A percentile compares a stretch with the other conserved stretches of the same genome.
phyloP scores from a whole-genome alignment of 2,113 vertebrate genomes.

The Tyto alba region DNA sequence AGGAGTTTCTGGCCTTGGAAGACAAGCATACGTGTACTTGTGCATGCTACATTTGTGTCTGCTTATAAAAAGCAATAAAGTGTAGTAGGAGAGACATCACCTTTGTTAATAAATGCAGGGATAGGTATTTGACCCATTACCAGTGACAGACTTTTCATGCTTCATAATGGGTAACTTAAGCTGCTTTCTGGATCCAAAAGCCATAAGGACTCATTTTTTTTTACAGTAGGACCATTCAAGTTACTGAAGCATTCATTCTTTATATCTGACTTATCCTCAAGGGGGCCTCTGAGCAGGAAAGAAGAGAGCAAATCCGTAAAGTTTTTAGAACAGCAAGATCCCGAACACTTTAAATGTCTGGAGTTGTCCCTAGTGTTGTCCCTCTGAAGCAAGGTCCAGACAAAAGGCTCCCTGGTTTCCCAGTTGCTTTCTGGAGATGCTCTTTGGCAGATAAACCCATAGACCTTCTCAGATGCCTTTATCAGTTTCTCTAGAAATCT shows the following conservation, averaged over 20 bases:
- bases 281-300: neutral
- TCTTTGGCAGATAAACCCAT: neutral
- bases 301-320: neutral
- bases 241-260: neutral
- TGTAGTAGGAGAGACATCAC: neutral
- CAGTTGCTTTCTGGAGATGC: neutral
- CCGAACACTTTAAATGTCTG: neutral
- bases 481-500: neutral
- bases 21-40: rapidly evolving
- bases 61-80: neutral
- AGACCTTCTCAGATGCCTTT: neutral
- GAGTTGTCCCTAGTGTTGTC: neutral
- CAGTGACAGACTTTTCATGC: neutral
- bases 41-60: neutral
- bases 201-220: neutral
- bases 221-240: neutral
- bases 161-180: neutral
- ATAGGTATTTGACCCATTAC: neutral
- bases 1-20: neutral
- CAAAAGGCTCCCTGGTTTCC: neutral
- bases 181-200: neutral
- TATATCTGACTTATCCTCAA: neutral
- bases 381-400: neutral
- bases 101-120: neutral
- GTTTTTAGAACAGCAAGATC: neutral